Base-by-base conservation (phyloP, 2,113 vertebrate species). In the Epinephelus moara region DNA sequence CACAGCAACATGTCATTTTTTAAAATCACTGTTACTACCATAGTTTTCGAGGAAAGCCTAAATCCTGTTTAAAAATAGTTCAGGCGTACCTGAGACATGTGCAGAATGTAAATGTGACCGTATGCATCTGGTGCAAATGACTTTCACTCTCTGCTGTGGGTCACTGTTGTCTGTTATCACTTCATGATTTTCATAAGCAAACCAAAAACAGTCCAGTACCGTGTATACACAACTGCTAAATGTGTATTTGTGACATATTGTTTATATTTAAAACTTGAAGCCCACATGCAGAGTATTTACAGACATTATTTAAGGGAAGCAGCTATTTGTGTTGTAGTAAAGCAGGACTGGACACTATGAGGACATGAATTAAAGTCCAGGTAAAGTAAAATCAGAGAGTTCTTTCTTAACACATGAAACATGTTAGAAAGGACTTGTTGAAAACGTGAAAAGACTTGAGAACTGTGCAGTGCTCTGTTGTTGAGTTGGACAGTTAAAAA, bases 261-360 rank as follows among this genome's bases (percentile, higher is more conserved):
- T 33, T 14, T 12, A 25, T 61, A 75, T 70, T 80, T 53, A 67
- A 47, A 61, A 83, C 73, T 87, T 87, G 69, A 88, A 79, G 49
- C 55, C 37, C 10, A 70, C 42, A n/a, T 23, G n/a, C 17, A 60
- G 56, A 72, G 45, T 33, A 74, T 84, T 80, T 85, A 63, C 21
- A 42, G 50, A 74, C 25, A 17, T 68, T 67, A 61, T 49, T 37
- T 17, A 82, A 79, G 67, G 64, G 23, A 77, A 83, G 75, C 75
- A 79, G 81, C 75, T 78, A 40, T 42, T 68, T 70, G 12, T 59
- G 56, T 49, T 47, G 50, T 42, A 82, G 21, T 53, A 64, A 42
- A 80, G 27, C 57, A 62, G 59, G 49, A 53, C 30, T 27, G 2
- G 76, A 86, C 63, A 70, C 78, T 40, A 27, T 72, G 9, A 42